A percentile compares a stretch with the other conserved stretches of the same genome.
phyloP scores from a whole-genome alignment of 2,113 vertebrate genomes.

The Chaetodon trifascialis region DNA sequence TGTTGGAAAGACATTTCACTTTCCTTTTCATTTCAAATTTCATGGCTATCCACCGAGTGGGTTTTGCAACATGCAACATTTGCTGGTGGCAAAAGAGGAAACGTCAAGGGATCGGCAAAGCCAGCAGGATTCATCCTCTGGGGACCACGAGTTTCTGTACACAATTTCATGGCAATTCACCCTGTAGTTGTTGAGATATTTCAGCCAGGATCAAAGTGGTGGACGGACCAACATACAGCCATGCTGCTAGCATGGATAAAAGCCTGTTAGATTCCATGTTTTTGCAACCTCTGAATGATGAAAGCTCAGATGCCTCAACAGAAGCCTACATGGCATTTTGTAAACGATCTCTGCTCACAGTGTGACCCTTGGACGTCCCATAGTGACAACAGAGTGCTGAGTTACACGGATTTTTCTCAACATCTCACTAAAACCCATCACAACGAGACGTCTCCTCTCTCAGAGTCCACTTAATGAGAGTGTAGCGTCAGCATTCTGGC shows the following conservation, averaged over 20 bases:
- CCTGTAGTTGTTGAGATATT: not conserved
- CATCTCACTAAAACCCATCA: constrained; percentile 70
- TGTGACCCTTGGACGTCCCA: constrained; percentile 56
- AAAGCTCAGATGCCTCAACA: constrained; percentile 27
- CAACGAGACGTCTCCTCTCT: constrained; percentile 61
- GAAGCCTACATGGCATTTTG: constrained; percentile 42
- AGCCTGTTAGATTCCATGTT: not conserved
- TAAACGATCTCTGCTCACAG: constrained; percentile 49
- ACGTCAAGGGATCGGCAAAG: not conserved
- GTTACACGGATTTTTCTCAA: constrained; percentile 52
- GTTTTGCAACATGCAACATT: not conserved
- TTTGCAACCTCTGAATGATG: constrained; percentile 12
- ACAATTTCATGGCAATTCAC: not conserved
- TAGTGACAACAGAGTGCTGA: constrained; percentile 65
- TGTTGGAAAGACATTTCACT: not conserved
- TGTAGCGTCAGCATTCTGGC: constrained; percentile 79
- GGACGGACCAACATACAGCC: not conserved
- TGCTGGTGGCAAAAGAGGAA: not conserved
- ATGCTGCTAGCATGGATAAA: not conserved
- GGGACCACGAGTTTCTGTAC: not conserved
- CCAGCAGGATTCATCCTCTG: not conserved
- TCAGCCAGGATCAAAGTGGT: not conserved
- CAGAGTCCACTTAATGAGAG: constrained; percentile 75
- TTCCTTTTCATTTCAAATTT: not conserved
- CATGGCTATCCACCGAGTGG: not conserved